A percentile compares a stretch with the other conserved stretches of the same genome.
phyloP scores from a whole-genome alignment of 2,888 invertebrate genomes.

The Trissonchulus sp. region DNA sequence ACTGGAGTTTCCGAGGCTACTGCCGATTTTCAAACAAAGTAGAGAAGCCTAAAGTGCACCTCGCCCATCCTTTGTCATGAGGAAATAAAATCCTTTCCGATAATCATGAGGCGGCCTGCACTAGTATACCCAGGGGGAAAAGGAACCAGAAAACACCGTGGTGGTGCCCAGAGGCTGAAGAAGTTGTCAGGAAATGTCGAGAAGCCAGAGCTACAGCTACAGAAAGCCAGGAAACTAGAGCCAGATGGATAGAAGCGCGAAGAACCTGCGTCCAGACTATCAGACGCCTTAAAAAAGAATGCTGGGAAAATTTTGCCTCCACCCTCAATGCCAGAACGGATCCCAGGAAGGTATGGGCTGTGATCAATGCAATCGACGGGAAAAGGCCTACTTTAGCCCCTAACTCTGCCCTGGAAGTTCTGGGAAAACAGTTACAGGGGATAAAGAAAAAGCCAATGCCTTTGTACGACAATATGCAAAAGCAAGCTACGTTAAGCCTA shows the following conservation, averaged over 20 bases:
- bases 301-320: conserved; percentile 6
- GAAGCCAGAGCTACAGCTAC: neutral
- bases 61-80: no score
- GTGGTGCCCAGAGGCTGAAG: neutral
- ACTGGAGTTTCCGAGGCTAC: no score
- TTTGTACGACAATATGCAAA: conserved; percentile 18
- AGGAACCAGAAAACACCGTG: neutral
- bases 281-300: neutral
- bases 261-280: neutral
- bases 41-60: no score
- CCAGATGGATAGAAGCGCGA: neutral
- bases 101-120: neutral
- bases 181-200: neutral
- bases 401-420: neutral
- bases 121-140: neutral
- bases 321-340: conserved; percentile 10
- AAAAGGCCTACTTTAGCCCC: neutral
- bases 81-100: no score
- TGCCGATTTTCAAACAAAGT: no score
- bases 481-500: neutral
- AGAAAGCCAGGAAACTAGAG: neutral
- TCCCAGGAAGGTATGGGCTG: conserved; percentile 12
- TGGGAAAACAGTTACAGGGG: neutral
- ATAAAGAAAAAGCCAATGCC: conserved; percentile 8
- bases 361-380: neutral